Percentiles rank a stretch among this genome's conserved stretches.
Conservation (phyloP, 2,797 vertebrate genomes). For the Melanotaenia nigrans region DNA sequence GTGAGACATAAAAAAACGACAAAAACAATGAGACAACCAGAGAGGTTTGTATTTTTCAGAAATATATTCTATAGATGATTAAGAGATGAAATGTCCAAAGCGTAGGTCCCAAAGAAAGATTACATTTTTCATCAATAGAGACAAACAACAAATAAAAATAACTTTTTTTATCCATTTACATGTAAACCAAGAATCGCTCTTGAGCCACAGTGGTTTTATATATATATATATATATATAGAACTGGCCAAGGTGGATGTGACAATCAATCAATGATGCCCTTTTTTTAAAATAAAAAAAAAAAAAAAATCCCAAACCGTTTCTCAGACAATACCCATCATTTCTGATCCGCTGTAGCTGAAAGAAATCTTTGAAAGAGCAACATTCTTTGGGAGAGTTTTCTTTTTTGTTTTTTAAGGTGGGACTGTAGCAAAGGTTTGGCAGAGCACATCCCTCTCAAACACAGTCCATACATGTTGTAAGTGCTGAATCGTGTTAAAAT, state of each 20-base stretch:
- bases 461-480: conserved; percentile 82
- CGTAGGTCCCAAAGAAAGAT: conserved; percentile 80
- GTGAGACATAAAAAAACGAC: neutral
- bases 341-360: conserved; percentile 20
- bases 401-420: conserved; percentile 50
- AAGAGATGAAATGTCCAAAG: conserved; percentile 87
- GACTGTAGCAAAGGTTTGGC: conserved; percentile 70
- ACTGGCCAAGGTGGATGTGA: conserved; percentile 83
- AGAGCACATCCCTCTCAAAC: conserved; percentile 85
- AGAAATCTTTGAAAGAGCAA: conserved; percentile 71
- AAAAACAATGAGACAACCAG: conserved; percentile 28
- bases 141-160: conserved; percentile 80
- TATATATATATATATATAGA: conserved; percentile 57
- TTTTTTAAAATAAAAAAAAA: conserved; percentile 7
- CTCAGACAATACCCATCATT: conserved; percentile 36
- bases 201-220: conserved; percentile 86
- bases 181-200: conserved; percentile 83
- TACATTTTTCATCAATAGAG: conserved; percentile 82
- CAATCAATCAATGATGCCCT: conserved; percentile 77
- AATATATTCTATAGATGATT: conserved; percentile 88
- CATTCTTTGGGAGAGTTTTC: conserved; percentile 79
- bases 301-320: conserved; percentile 37
- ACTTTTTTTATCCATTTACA: conserved; percentile 78
- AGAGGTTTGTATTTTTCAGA: conserved; percentile 81
- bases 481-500: conserved; percentile 86